Base-by-base conservation (phyloP, 2,797 vertebrate species). In the Etheostoma perlongum region DNA sequence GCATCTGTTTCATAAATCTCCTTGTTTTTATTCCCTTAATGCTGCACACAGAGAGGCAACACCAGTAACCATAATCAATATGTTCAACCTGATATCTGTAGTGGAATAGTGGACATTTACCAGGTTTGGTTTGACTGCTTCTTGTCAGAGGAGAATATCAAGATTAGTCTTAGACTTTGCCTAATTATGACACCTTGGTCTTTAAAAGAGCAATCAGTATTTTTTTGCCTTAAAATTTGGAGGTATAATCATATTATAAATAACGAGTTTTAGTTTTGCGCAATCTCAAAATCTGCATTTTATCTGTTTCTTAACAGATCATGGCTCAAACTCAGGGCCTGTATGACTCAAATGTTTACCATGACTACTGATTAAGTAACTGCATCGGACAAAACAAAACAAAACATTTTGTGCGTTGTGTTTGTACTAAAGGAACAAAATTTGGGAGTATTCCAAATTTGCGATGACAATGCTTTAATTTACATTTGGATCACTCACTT, bases 21-120 rank as follows among this genome's bases (percentile, higher is more conserved):
- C 55, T 8, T 14, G 7, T 69, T 76, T 81, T 77, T 48, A 78
- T 62, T 64, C 42, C 46, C 40, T 67, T 58, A 59, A 72, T 63
- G 61, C 76, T 63, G 64, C 72, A 68, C 58, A 63, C 52, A 73
- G 42, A 74, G 44, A 67, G 23, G 51, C 6, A 0, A 65, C 69
- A 70, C 44, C 25, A 70, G 67, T 30, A 70, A 61, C 30, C 19
- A 52, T 54, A 78, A 84, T 91, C 85, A 81, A 76, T 91, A 82
- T 46, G 61, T 67, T 73, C 6, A 33, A 74, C 27, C 19, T 14
- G 75, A 77, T 57, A 44, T 78, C 49, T 57, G 42, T 8, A 7
- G 9, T 2, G 36, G 27, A 49, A 12, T 2, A 21, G 36, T 33
- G 67, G 75, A 82, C 25, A 47, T 74, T 40, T 46, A 58, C 51